A percentile compares a stretch with the other conserved stretches of the same genome.
Conservation (phyloP, 2,113 vertebrate species). For the Cebus imitator region DNA sequence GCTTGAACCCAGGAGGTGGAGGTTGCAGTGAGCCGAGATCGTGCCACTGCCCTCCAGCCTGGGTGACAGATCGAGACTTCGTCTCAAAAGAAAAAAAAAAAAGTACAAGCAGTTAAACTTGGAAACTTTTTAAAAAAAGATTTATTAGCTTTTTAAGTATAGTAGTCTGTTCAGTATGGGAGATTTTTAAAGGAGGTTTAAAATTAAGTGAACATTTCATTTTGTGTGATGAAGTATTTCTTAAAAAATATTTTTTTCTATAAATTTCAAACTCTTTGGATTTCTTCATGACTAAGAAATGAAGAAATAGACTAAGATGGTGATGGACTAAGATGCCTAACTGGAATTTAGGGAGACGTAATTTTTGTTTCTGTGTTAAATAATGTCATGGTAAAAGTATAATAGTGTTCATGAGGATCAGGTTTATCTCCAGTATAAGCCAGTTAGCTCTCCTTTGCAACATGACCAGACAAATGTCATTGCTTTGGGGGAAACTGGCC, state of each 20-base stretch:
- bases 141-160: neutral
- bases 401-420: neutral
- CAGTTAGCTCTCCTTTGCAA: neutral
- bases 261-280: neutral
- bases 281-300: neutral
- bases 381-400: neutral
- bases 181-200: slow-evolving; percentile 11
- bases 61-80: no score
- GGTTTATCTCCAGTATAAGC: neutral
- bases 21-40: no score
- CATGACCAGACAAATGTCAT: neutral
- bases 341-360: neutral
- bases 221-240: neutral
- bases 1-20: no score
- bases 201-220: neutral
- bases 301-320: no score
- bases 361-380: neutral
- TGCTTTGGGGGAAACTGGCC: neutral
- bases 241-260: neutral
- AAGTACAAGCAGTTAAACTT: neutral
- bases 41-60: no score
- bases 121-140: neutral
- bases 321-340: neutral
- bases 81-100: no score
- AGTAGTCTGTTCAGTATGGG: neutral